Evolutionary conservation across 2,797 vertebrate genomes (phyloP), one percentile per base, ranked within the genome.

Genomic region (Alauda arvensis): DNA sequence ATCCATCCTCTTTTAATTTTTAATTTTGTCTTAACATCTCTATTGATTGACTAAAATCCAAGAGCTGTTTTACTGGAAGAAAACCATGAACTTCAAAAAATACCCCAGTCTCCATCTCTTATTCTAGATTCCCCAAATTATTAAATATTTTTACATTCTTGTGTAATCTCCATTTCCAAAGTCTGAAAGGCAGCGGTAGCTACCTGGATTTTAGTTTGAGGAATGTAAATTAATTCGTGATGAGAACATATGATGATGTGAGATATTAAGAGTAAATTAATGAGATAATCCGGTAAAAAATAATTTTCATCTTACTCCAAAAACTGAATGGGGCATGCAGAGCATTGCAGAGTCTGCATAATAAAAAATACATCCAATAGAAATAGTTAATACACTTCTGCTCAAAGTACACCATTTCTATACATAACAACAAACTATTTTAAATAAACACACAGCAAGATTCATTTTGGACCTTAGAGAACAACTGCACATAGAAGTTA

Each of bases 81-180:
- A 18, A 63, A 77, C n/a, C 2, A 43, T n/a, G 19, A 8, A 24
- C 7, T 48, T 53, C 3, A 61, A 53, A n/a, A 75, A 62, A 71
- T 51, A n/a, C 34, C 5, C 8, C 1, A 0, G 2, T 59, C 6
- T 80, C 5, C 14, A 45, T 33, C 2, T 48, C 60, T 43, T n/a
- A 39, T 23, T 6, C 10, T 68, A 14, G 11, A 56, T 83, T 74
- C 77, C 12, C 3, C 9, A 18, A 75, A 55, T 49, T 28, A 59
- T 17, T 59, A 65, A n/a, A 37, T 49, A 65, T 55, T 76, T 28
- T 81, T 65, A 12, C 9, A 42, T 5, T 60, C 15, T 49, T 60
- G 21, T 0, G 1, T 79, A 2, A 43, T 77, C 25, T 40, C 19
- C 6, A 24, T 83, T 78, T 81, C 7, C 28, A 9, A 76, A 66